These are phyloP conservation scores for Clupea harengus DNA, from an alignment of 2,113 vertebrate genomes.

Conservation along the genomic window DNA sequence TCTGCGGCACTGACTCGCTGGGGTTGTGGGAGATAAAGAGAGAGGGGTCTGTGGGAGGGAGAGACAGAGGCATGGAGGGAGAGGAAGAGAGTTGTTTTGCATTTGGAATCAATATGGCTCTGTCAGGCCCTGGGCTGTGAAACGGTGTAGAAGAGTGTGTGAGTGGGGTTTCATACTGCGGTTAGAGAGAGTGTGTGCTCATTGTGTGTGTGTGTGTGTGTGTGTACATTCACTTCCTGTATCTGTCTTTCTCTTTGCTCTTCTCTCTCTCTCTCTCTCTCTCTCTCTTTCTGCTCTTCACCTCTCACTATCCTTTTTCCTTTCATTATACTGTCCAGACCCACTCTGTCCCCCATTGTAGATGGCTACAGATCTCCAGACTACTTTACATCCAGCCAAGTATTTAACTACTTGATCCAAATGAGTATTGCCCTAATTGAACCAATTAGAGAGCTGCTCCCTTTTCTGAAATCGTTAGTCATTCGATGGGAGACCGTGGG, in stretches of 20 bases:
- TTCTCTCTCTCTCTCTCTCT: neutral
- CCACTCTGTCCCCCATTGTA: neutral
- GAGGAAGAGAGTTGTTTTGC: slow-evolving; percentile 9
- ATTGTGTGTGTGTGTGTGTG: neutral
- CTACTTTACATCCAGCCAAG: neutral
- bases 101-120: slow-evolving; percentile 6
- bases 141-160: neutral
- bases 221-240: neutral
- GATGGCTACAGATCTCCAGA: neutral
- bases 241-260: neutral
- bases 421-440: slow-evolving; percentile 12
- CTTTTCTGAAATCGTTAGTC: neutral
- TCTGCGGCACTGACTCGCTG: slow-evolving; percentile 27
- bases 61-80: neutral
- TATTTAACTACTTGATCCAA: slow-evolving; percentile 16
- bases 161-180: neutral
- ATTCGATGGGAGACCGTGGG: neutral
- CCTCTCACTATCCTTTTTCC: neutral
- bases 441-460: neutral
- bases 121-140: slow-evolving; percentile 6
- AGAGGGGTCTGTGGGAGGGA: slow-evolving; percentile 17
- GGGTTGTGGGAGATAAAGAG: slow-evolving; percentile 44
- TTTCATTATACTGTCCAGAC: neutral
- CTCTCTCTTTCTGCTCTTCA: neutral
- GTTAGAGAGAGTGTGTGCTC: neutral